These are phyloP conservation scores for Macrotrachela quadricornifera DNA, from an alignment of 1,140 invertebrate genomes.

Conservation along the genomic window DNA sequence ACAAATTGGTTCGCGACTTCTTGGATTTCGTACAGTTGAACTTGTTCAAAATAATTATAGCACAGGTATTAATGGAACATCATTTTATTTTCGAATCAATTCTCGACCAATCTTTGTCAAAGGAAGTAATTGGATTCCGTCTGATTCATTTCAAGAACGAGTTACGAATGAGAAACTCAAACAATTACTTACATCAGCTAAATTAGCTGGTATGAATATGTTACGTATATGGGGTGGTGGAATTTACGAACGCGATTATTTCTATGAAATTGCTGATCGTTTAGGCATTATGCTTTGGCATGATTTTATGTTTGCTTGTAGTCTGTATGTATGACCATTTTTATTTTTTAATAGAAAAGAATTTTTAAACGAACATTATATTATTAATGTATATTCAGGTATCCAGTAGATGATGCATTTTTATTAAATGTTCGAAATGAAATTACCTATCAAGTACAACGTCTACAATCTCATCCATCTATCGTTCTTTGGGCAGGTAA, in stretches of 20 bases:
- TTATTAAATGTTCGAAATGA: constrained; percentile 50
- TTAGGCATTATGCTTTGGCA: constrained; percentile 31
- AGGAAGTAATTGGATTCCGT: constrained; percentile 79
- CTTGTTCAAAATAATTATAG: constrained; percentile 28
- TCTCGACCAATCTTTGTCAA: constrained; percentile 69
- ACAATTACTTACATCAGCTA: constrained; percentile 47
- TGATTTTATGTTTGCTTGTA: constrained; percentile 86
- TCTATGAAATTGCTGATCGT: constrained; percentile 50
- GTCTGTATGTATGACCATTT: too few relatives aligned
- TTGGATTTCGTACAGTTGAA: constrained; percentile 70
- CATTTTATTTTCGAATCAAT: constrained; percentile 75
- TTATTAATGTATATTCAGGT: too few relatives aligned
- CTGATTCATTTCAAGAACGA: constrained; percentile 58
- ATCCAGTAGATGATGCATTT: constrained; percentile 53
- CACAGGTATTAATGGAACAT: constrained; percentile 20
- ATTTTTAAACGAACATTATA: too few relatives aligned
- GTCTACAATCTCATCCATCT: constrained; percentile 66
- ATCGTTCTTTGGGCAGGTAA: constrained; percentile 73
- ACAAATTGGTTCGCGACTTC: constrained; percentile 27
- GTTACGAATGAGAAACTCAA: too few relatives aligned
- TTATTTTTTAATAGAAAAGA: too few relatives aligned
- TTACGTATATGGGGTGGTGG: constrained; percentile 87
- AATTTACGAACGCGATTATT: constrained; percentile 40
- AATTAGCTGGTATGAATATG: constrained; percentile 69
- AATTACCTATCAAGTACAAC: constrained; percentile 40